Evolutionary conservation across 2,888 invertebrate species (phyloP), one percentile per base, ranked within the genome.

Genomic region (Archips crataeganus): DNA sequence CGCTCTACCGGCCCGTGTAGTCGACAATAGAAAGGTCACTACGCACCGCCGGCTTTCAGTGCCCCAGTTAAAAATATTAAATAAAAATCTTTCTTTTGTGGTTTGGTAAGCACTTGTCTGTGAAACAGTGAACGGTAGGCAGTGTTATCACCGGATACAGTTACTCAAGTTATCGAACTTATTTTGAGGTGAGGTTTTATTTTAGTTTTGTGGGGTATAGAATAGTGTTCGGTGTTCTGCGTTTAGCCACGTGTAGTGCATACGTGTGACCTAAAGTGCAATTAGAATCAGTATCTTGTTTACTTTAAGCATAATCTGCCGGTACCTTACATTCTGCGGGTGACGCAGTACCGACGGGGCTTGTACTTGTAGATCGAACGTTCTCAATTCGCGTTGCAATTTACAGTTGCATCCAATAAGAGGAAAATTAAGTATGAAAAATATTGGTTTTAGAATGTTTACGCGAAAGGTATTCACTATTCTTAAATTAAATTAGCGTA

Each of bases 21-120:
- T 92, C 87, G 92, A 87, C 87, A 89, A 80, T 81, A 79, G 84
- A 86, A 83, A 82, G 79, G 89, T 90, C 89, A 91, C 91, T 94
- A 88, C 90, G 79, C 77, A 74, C 79, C 82, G 81, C 92, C 93
- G 94, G 92, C 89, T 87, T 86, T 89, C 80, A 86, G 90, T 90
- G 88, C 85, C 77, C 74, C 76, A 83, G 71, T 82, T 85, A 76
- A 78, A 76, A 75, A 75, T 78, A 78, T 73, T 73, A 77, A 78
- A 77, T 81, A 78, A 79, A 78, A 77, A 81, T 80, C 77, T 80
- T 77, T 63, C 75, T 85, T 76, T 79, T 85, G 83, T 84, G 83
- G 74, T 84, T 84, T 83, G 77, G 80, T 81, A 82, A 80, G n/a
- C 81, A 83, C 79, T 81, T 84, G 79, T 86, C 83, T 86, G 90